Evolutionary conservation across 2,113 vertebrate genomes (phyloP).

Genomic region (Callocephalon fimbriatum): DNA sequence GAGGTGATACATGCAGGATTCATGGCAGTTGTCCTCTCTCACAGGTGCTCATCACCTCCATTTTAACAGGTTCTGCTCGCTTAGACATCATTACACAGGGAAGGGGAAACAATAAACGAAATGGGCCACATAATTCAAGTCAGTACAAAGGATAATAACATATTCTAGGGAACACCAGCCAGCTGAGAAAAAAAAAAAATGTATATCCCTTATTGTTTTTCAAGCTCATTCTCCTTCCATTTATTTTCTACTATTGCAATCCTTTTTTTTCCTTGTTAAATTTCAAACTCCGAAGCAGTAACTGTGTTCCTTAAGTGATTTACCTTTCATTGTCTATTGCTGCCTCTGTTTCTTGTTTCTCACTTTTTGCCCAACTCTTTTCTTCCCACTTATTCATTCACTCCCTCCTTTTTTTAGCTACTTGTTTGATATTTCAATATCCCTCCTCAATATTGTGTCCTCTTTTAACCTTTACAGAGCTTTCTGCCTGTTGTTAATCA

Average conservation of each 20-base stretch:
- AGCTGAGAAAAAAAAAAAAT: background rate
- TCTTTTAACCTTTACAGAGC: background rate
- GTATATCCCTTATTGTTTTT: background rate
- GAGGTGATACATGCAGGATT: background rate
- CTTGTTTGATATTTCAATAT: background rate
- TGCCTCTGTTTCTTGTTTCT: background rate
- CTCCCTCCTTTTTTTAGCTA: background rate
- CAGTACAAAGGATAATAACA: background rate
- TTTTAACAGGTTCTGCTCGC: background rate
- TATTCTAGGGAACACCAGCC: background rate
- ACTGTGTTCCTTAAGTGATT: background rate
- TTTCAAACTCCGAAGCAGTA: background rate
- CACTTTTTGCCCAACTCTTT: background rate
- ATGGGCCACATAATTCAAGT: background rate
- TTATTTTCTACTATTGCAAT: background rate
- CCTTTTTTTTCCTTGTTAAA: background rate
- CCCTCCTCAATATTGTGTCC: background rate
- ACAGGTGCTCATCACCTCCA: background rate
- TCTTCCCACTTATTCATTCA: background rate
- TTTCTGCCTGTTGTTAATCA: background rate
- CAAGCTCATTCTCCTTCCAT: background rate
- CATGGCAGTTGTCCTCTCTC: background rate
- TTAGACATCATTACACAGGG: background rate
- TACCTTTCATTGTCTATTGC: background rate
- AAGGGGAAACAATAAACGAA: background rate